These are phyloP conservation scores for Neoaliturus tenellus DNA, from an alignment of 2,888 invertebrate species.

Conservation along the genomic window DNA sequence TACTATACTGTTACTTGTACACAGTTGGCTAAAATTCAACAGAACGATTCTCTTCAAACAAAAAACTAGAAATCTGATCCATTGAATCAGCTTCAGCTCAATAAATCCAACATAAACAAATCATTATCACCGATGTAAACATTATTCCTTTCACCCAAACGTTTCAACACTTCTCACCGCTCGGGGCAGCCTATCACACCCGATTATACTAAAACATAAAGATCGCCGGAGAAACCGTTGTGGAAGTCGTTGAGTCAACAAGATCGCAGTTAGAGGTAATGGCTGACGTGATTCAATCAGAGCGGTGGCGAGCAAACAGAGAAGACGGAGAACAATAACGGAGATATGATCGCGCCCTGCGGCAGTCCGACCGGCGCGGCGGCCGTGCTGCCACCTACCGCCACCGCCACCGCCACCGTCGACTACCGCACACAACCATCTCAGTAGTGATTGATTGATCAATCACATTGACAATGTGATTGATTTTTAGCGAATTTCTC, in stretches of 20 bases:
- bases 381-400: neutral
- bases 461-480: too few relatives aligned
- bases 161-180: neutral
- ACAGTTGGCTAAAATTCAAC: too few relatives aligned
- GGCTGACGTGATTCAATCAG: slow-evolving; percentile 49
- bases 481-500: too few relatives aligned
- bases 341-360: slow-evolving; percentile 26
- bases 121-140: too few relatives aligned
- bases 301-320: slow-evolving; percentile 40
- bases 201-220: neutral
- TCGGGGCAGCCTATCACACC: neutral
- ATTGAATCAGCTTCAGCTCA: too few relatives aligned
- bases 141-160: too few relatives aligned
- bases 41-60: too few relatives aligned
- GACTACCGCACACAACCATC: too few relatives aligned
- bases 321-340: slow-evolving; percentile 27
- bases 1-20: too few relatives aligned
- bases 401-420: neutral
- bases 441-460: too few relatives aligned
- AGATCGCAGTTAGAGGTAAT: slow-evolving; percentile 31
- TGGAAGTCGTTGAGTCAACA: slow-evolving; percentile 5
- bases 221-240: slow-evolving; percentile 22
- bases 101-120: too few relatives aligned
- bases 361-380: neutral
- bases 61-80: too few relatives aligned